phyloP scores from a whole-genome alignment of 2,888 invertebrate species.

The Bursaphelenchus okinawaensis region DNA sequence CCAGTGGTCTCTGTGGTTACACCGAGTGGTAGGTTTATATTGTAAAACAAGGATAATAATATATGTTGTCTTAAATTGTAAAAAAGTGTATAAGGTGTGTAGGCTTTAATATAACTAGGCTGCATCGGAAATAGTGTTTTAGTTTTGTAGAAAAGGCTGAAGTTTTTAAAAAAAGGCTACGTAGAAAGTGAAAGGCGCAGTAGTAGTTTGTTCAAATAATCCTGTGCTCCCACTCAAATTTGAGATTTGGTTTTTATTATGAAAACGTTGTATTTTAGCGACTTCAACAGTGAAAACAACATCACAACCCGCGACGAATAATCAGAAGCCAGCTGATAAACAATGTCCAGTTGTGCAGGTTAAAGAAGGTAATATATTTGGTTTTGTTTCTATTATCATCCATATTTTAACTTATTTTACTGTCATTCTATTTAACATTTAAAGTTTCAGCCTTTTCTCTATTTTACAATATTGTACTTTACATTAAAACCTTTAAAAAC shows the following conservation, averaged over 20 bases:
- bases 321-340: not conserved
- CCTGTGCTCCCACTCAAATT: too few relatives aligned
- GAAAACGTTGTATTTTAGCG: too few relatives aligned
- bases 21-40: not conserved
- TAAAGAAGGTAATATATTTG: slow-evolving; percentile 8
- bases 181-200: too few relatives aligned
- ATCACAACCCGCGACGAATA: not conserved
- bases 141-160: too few relatives aligned
- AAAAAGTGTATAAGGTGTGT: too few relatives aligned
- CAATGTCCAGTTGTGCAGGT: slow-evolving; percentile 21
- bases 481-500: not conserved
- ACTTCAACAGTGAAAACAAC: not conserved
- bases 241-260: too few relatives aligned
- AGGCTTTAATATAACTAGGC: too few relatives aligned
- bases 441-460: not conserved
- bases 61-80: not conserved
- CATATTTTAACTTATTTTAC: too few relatives aligned
- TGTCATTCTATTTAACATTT: too few relatives aligned
- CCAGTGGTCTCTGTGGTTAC: not conserved
- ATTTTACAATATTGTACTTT: not conserved
- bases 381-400: too few relatives aligned
- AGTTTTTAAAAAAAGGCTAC: too few relatives aligned
- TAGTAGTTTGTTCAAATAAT: not conserved
- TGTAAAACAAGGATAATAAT: not conserved
- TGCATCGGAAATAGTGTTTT: too few relatives aligned